phyloP scores from a whole-genome alignment of 2,113 vertebrate genomes.

The Forbesichthys agassizii region DNA sequence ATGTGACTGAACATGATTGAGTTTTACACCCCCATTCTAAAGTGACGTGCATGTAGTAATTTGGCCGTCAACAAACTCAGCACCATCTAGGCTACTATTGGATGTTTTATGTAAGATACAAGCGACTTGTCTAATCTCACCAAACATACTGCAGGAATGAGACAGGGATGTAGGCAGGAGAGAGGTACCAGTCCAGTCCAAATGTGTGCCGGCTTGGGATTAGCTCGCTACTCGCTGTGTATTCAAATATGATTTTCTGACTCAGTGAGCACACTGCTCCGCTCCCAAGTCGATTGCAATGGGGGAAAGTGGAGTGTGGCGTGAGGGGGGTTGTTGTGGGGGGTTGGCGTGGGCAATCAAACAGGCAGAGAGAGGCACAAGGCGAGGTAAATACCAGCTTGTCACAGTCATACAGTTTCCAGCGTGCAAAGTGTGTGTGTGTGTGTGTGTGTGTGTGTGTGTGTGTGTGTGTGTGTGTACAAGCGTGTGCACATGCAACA shows the following conservation, averaged over 20 bases:
- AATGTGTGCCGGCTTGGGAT: constrained; percentile 39
- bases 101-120: neutral
- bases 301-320: constrained; percentile 10
- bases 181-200: constrained; percentile 21
- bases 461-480: neutral
- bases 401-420: constrained; percentile 7
- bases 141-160: constrained; percentile 27
- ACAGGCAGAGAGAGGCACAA: constrained; percentile 6
- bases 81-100: neutral
- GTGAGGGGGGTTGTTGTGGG: too few species aligned
- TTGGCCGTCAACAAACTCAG: neutral
- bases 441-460: neutral
- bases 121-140: neutral
- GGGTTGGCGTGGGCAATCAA: constrained; percentile 4
- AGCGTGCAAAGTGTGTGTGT: neutral
- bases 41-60: neutral
- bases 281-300: constrained; percentile 32
- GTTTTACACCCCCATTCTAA: neutral
- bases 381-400: constrained; percentile 26
- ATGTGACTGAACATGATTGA: neutral
- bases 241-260: constrained; percentile 51
- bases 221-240: constrained; percentile 38
- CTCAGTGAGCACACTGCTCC: constrained; percentile 31
- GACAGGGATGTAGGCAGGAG: constrained; percentile 21
- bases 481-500: neutral